Conservation (phyloP, 2,113 vertebrate species). For the Cyanistes caeruleus region DNA sequence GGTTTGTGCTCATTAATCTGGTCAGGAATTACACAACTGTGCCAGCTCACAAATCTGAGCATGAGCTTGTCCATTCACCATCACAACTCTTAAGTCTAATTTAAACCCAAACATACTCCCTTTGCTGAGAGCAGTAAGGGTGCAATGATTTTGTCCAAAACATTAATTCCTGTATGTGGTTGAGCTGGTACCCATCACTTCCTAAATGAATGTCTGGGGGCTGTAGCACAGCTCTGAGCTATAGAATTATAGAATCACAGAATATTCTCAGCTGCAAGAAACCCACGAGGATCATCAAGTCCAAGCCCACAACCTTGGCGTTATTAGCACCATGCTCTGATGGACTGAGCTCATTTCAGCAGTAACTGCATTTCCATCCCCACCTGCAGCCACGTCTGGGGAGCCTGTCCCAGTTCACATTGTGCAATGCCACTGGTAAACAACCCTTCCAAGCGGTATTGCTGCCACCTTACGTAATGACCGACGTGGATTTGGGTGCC, state of each 20-base stretch:
- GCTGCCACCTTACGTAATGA: slow-evolving; percentile 40
- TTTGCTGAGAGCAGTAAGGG: not conserved
- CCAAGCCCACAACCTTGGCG: not conserved
- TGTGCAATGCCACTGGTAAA: slow-evolving; percentile 25
- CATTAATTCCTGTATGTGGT: not conserved
- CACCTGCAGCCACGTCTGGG: not conserved
- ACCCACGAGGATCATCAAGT: not conserved
- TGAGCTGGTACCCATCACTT: not conserved
- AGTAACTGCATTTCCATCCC: not conserved
- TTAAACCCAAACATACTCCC: not conserved
- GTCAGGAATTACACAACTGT: not conserved
- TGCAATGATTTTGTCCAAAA: not conserved
- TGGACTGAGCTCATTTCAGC: not conserved
- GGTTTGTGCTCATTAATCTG: not conserved
- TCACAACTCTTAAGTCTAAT: not conserved
- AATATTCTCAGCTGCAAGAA: not conserved
- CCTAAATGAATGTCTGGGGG: not conserved
- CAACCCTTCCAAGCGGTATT: slow-evolving; percentile 13
- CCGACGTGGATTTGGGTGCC: slow-evolving; percentile 17
- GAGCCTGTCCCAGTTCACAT: not conserved
- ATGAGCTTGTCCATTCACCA: not conserved
- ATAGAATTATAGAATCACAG: not conserved
- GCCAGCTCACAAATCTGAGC: not conserved
- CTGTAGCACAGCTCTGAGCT: not conserved
- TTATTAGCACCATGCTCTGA: fast-evolving